phyloP scores from a whole-genome alignment of 35 echinoderm and acorn worm genomes.

The Strongylocentrotus purpuratus region DNA sequence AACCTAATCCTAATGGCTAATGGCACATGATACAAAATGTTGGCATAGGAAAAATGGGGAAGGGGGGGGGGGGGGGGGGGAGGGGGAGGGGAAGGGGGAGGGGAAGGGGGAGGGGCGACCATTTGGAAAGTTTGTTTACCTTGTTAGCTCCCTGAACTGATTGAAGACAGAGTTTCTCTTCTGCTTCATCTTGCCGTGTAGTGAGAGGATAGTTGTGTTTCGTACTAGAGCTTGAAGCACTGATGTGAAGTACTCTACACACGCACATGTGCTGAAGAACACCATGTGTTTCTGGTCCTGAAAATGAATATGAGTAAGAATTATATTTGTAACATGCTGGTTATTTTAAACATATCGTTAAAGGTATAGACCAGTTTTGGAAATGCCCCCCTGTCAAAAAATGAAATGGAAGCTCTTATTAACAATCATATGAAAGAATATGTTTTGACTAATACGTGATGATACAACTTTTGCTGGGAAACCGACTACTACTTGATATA shows the following conservation, averaged over 20 bases:
- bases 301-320: not conserved
- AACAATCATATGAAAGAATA: too few relatives aligned
- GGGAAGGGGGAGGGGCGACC: not conserved
- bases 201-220: slow-evolving; percentile 66
- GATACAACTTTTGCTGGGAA: too few relatives aligned
- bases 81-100: not conserved
- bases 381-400: too few relatives aligned
- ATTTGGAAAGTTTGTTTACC: slow-evolving; percentile 51
- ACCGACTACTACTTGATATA: too few relatives aligned
- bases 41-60: too few relatives aligned
- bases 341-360: too few relatives aligned
- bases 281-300: slow-evolving; percentile 94
- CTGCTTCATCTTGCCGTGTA: slow-evolving; percentile 97
- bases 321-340: not conserved
- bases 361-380: too few relatives aligned
- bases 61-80: not conserved
- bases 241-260: slow-evolving; percentile 88
- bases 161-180: slow-evolving; percentile 74
- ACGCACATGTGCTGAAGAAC: slow-evolving; percentile 99
- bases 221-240: slow-evolving; percentile 68
- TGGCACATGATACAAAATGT: too few relatives aligned
- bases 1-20: too few relatives aligned
- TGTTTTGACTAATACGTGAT: too few relatives aligned
- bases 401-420: too few relatives aligned
- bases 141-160: slow-evolving; percentile 81